Evolutionary conservation across 2,797 vertebrate genomes (phyloP).

Genomic region (Mionectes olivaceus): DNA sequence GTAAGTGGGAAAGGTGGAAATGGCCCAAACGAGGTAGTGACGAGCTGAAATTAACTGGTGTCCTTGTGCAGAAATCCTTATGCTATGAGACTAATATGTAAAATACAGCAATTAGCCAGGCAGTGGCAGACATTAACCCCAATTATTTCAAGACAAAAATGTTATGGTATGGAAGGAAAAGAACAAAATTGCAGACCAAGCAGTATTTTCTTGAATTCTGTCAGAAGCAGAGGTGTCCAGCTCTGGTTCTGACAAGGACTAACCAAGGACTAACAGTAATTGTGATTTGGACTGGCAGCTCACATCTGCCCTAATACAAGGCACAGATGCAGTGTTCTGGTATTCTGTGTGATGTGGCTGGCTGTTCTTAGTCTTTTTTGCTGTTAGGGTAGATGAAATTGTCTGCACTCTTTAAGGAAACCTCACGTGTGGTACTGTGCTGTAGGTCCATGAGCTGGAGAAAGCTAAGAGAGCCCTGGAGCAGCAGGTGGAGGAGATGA

Average conservation of each 20-base stretch:
- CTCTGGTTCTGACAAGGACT: no score
- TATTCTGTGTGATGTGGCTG: not conserved
- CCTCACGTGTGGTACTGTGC: not conserved
- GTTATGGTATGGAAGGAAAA: not conserved
- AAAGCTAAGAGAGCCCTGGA: conserved; percentile 92
- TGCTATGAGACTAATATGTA: not conserved
- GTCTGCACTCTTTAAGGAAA: not conserved
- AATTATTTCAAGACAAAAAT: not conserved
- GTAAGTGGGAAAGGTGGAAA: not conserved
- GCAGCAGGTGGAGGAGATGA: conserved; percentile 97
- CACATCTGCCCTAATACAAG: not conserved
- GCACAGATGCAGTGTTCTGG: not conserved
- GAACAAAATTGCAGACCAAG: not conserved
- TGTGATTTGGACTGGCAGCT: not conserved
- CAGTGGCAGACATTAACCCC: not conserved
- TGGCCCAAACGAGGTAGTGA: not conserved
- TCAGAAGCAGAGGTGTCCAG: not conserved
- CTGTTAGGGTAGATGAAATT: not conserved
- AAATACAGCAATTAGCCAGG: not conserved
- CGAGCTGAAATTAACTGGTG: not conserved
- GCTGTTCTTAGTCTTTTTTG: not conserved
- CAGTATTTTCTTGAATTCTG: not conserved
- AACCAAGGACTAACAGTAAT: not conserved
- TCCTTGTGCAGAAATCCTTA: not conserved
- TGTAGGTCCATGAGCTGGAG: conserved; percentile 95